phyloP scores from a whole-genome alignment of 2,888 invertebrate genomes.

The Phymatocera aterrima region DNA sequence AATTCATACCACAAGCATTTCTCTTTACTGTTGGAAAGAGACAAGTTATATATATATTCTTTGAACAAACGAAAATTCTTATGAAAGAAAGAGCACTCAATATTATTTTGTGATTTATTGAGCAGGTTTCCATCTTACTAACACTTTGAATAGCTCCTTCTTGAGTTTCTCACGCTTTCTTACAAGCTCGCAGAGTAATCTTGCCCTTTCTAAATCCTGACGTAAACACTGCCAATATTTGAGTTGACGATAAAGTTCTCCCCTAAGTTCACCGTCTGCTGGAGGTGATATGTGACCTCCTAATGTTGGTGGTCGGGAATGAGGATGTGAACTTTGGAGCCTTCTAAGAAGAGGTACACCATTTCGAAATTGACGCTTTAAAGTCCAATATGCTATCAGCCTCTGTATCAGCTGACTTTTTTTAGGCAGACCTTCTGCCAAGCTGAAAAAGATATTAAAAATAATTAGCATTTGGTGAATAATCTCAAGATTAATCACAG shows the following conservation, averaged over 20 bases:
- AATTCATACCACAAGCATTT: slow-evolving; percentile 88
- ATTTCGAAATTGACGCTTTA: slow-evolving; percentile 95
- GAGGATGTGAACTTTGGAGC: slow-evolving; percentile 80
- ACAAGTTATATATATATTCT: background rate
- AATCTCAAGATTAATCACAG: background rate
- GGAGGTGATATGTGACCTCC: slow-evolving; percentile 66
- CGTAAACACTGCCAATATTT: slow-evolving; percentile 96
- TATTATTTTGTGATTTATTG: background rate
- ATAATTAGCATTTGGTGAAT: background rate
- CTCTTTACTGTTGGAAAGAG: slow-evolving; percentile 77
- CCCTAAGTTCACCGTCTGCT: slow-evolving; percentile 71
- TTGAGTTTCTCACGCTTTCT: slow-evolving; percentile 97
- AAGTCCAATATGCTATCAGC: slow-evolving; percentile 96
- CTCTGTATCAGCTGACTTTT: slow-evolving; percentile 91
- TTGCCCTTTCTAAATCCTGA: slow-evolving; percentile 94
- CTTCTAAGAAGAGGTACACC: slow-evolving; percentile 95
- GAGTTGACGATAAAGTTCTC: slow-evolving; percentile 89
- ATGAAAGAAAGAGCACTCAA: slow-evolving; percentile 35
- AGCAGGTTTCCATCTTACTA: slow-evolving; percentile 55
- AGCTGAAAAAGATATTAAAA: slow-evolving; percentile 51
- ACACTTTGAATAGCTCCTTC: slow-evolving; percentile 87
- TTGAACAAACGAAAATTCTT: slow-evolving; percentile 1
- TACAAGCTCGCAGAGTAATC: slow-evolving; percentile 94
- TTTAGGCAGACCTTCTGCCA: slow-evolving; percentile 78
- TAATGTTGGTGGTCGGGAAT: slow-evolving; percentile 68